Evolutionary conservation across 1,140 invertebrate genomes (phyloP).

Genomic region (Drosophila quadrilineata): DNA sequence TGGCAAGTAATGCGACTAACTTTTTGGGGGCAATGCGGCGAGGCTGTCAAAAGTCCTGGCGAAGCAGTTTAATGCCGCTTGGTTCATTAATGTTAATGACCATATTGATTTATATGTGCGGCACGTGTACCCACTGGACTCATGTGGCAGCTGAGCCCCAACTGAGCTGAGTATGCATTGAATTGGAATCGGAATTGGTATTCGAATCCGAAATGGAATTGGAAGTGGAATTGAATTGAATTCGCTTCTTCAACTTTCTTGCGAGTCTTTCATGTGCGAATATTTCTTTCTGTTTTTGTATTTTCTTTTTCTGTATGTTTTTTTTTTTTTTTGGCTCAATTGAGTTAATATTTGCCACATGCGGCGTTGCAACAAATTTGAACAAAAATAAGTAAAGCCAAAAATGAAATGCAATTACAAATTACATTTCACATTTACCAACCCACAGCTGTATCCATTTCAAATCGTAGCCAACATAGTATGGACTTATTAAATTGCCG

Average conservation of each 20-base stretch:
- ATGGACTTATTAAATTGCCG: too few relatives aligned
- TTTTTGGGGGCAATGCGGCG: slow-evolving; percentile 13
- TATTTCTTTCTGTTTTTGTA: too few relatives aligned
- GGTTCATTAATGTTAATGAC: slow-evolving; percentile 47
- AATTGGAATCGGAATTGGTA: too few relatives aligned
- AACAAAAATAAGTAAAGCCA: too few relatives aligned
- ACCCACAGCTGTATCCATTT: too few relatives aligned
- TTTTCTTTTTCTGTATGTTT: too few relatives aligned
- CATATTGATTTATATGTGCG: slow-evolving; percentile 43
- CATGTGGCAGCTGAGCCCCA: slow-evolving; percentile 7
- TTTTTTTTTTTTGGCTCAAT: too few relatives aligned
- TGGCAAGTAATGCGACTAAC: slow-evolving; percentile 3
- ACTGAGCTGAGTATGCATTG: background rate
- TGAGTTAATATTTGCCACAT: slow-evolving; percentile 4
- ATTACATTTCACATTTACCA: too few relatives aligned
- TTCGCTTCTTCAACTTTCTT: background rate
- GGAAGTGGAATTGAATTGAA: background rate
- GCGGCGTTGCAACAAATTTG: too few relatives aligned
- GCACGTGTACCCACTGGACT: slow-evolving; percentile 27
- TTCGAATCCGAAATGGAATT: too few relatives aligned
- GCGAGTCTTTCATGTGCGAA: too few relatives aligned
- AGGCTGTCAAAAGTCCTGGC: slow-evolving; percentile 15
- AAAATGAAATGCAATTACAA: slow-evolving; percentile 12
- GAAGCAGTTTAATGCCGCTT: slow-evolving; percentile 29
- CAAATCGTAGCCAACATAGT: too few relatives aligned